These are phyloP conservation scores for Eilema caniola DNA, from an alignment of 2,888 invertebrate genomes.

Conservation along the genomic window DNA sequence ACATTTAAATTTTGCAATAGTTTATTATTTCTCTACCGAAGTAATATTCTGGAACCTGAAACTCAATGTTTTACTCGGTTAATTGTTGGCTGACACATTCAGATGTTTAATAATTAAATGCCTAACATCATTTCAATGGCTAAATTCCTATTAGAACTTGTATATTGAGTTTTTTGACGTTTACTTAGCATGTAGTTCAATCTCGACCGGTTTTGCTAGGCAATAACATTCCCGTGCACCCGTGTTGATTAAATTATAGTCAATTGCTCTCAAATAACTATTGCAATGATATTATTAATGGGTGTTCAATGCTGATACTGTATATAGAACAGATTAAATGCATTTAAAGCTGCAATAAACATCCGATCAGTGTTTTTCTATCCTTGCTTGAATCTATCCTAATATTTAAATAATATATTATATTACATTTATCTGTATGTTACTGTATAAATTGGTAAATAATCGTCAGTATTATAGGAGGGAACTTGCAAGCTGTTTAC, in stretches of 20 bases:
- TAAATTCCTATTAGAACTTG: not conserved
- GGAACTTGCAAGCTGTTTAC: too few species aligned
- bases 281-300: conserved; percentile 41
- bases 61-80: conserved; percentile 32
- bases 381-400: not conserved
- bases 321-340: not conserved
- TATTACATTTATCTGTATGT: not conserved
- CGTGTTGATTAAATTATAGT: conserved; percentile 53
- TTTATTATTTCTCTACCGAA: conserved; percentile 31
- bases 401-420: not conserved
- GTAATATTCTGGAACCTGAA: conserved; percentile 28
- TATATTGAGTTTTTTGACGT: conserved; percentile 14
- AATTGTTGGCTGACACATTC: conserved; percentile 18
- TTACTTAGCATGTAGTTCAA: conserved; percentile 37
- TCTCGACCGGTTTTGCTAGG: conserved; percentile 60
- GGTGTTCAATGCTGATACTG: not conserved
- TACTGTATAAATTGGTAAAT: not conserved
- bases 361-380: not conserved
- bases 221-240: conserved; percentile 43
- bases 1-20: conserved; percentile 2
- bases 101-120: conserved; percentile 8
- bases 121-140: not conserved
- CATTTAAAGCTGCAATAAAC: not conserved
- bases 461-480: too few species aligned
- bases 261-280: conserved; percentile 53